Evolutionary conservation across 2,797 vertebrate genomes (phyloP), one percentile per base, ranked within the genome.

Genomic region (Tamandua tetradactyla): DNA sequence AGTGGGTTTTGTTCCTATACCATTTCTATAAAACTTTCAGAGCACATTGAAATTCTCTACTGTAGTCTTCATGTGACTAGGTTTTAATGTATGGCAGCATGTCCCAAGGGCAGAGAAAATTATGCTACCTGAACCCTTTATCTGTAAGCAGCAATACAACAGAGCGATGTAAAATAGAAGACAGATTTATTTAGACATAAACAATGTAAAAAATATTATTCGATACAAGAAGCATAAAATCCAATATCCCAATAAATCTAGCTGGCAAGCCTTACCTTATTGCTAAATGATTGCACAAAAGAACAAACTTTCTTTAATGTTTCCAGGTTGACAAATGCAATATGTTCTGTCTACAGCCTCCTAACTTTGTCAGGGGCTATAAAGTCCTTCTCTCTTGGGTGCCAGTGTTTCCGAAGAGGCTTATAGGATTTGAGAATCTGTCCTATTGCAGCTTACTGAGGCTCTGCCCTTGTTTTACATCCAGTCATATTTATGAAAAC

Each of bases 101-200:
- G 37, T 96, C 96, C 95, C 96, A 97, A 97, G 93, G 95, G 95
- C 94, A 97, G 83, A 94, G 93, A 71, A 96, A 95, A 97, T 97
- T 97, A 95, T 96, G 80, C 96, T 96, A 92, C 96, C 96, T 93
- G 94, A 97, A 95, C 86, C 87, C 94, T 97, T 97, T 97, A 96
- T 97, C 94, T 96, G 82, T 94, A 95, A 93, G 92, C 96, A 96
- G 91, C 95, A 97, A 96, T 86, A 91, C 96, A 95, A 96, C 76
- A 87, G 93, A 91, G 95, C 0, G 0, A 96, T 96, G 84, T 97
- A 95, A 97, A 97, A 94, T 84, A 96, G 96, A 91, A 94, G 95
- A 97, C 94, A 97, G 97, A 97, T 97, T 97, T 97, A 97, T 97
- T 97, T 97, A 97, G 94, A 97, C 91, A 95, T 96, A 97, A 97